phyloP scores from a whole-genome alignment of 2,888 invertebrate genomes.

The Acrobasis repandana region DNA sequence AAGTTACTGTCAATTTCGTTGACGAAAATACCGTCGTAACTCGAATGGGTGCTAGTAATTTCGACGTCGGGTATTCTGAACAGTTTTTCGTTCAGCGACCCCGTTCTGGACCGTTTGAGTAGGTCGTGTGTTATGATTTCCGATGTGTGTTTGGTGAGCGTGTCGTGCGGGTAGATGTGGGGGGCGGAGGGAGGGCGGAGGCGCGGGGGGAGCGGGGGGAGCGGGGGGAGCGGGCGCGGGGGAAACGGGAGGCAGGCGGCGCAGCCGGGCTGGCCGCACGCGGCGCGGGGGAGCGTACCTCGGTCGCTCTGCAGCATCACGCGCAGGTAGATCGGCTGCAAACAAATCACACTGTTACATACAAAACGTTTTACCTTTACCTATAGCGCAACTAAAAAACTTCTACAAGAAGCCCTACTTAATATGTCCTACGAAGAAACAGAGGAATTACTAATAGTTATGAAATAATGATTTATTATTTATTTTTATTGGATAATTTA shows the following conservation, averaged over 20 bases:
- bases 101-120: slow-evolving; percentile 54
- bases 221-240: slow-evolving; percentile 28
- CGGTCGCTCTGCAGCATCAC: slow-evolving; percentile 87
- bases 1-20: slow-evolving; percentile 81
- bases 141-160: slow-evolving; percentile 26
- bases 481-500: no score
- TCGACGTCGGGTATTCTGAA: slow-evolving; percentile 72
- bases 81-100: slow-evolving; percentile 63
- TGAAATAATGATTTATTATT: no score
- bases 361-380: background rate
- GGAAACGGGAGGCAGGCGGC: slow-evolving; percentile 32
- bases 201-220: slow-evolving; percentile 35
- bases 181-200: slow-evolving; percentile 56
- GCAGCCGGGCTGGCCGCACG: slow-evolving; percentile 53
- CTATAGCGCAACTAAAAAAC: no score
- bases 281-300: slow-evolving; percentile 85
- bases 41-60: slow-evolving; percentile 76
- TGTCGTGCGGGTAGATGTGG: slow-evolving; percentile 57
- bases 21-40: slow-evolving; percentile 70
- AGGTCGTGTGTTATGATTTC: slow-evolving; percentile 33
- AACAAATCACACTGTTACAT: slow-evolving; percentile 34
- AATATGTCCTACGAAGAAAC: no score
- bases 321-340: slow-evolving; percentile 91
- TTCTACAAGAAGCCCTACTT: no score
- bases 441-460: no score